Percentiles rank a stretch among this genome's conserved stretches.
phyloP scores from a whole-genome alignment of 2,888 invertebrate genomes.

The Chrysotoxum bicinctum region DNA sequence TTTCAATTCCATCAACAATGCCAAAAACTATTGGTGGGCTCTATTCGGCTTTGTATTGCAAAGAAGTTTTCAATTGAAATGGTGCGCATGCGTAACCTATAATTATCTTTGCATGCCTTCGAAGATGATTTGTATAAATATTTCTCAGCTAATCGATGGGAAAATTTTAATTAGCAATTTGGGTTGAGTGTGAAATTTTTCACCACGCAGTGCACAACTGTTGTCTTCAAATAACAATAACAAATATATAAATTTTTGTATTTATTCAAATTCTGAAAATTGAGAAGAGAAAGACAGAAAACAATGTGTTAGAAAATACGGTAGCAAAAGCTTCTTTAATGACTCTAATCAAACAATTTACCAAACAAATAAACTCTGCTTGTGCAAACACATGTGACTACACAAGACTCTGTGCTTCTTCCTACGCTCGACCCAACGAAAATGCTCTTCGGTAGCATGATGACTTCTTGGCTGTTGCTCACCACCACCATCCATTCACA shows the following conservation, averaged over 20 bases:
- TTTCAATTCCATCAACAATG: conserved; percentile 70
- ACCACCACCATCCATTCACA: not conserved
- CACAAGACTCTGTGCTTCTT: not conserved
- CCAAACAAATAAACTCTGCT: conserved; percentile 67
- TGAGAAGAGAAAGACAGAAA: not conserved
- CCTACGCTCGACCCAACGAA: conserved; percentile 28
- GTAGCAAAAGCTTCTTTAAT: conserved; percentile 77
- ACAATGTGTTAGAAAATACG: conserved; percentile 64
- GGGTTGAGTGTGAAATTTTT: conserved; percentile 68
- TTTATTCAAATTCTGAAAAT: conserved; percentile 20
- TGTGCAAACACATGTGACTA: conserved; percentile 60
- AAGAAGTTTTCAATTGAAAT: conserved; percentile 49
- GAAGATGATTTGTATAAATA: not conserved
- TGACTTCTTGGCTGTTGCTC: not conserved
- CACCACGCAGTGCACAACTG: not conserved
- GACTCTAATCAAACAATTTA: conserved; percentile 79
- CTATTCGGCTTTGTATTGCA: not conserved
- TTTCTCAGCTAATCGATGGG: conserved; percentile 74
- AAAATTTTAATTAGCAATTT: conserved; percentile 77
- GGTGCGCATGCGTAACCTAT: conserved; percentile 54
- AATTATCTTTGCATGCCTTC: conserved; percentile 59
- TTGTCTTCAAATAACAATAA: conserved; percentile 22
- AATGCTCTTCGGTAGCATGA: conserved; percentile 23
- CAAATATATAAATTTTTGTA: conserved; percentile 21
- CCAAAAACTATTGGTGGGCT: conserved; percentile 57